These are phyloP conservation scores for Daboia siamensis DNA, from an alignment of 2,113 vertebrate species.

Conservation along the genomic window DNA sequence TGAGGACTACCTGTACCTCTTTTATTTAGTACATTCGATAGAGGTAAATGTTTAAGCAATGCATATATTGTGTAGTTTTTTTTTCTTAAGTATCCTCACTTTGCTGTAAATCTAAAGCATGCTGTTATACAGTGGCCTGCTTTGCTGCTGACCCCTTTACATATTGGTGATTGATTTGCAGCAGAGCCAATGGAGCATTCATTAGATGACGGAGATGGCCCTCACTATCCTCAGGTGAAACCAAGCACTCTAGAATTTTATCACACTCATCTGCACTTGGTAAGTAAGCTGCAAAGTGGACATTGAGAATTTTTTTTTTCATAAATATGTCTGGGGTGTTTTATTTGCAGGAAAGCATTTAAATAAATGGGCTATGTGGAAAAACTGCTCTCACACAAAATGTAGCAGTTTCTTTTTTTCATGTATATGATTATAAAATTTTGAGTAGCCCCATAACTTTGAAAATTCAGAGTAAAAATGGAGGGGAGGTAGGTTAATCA, in stretches of 20 bases:
- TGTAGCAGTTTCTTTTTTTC: background rate
- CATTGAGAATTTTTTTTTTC: background rate
- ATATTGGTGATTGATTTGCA: conserved; percentile 14
- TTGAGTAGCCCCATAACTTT: background rate
- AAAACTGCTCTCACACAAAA: background rate
- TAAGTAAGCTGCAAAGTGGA: conserved; percentile 52
- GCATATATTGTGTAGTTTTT: background rate
- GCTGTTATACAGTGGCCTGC: background rate
- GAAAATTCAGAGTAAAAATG: conserved; percentile 6
- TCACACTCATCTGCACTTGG: conserved; percentile 75
- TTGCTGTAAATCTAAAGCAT: background rate
- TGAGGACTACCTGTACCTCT: background rate
- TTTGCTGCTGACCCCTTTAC: background rate
- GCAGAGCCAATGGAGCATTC: conserved; percentile 79
- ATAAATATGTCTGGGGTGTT: background rate
- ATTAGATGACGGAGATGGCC: conserved; percentile 84
- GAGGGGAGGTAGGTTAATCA: background rate
- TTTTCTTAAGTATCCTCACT: background rate
- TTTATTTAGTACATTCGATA: background rate
- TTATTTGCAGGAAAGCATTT: background rate
- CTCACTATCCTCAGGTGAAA: conserved; percentile 74
- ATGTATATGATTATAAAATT: background rate
- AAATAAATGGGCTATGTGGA: background rate
- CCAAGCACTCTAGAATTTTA: conserved; percentile 85
- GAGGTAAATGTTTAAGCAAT: background rate